Conservation (phyloP, 2,888 invertebrate species). For the Nomada goodeniana region DNA sequence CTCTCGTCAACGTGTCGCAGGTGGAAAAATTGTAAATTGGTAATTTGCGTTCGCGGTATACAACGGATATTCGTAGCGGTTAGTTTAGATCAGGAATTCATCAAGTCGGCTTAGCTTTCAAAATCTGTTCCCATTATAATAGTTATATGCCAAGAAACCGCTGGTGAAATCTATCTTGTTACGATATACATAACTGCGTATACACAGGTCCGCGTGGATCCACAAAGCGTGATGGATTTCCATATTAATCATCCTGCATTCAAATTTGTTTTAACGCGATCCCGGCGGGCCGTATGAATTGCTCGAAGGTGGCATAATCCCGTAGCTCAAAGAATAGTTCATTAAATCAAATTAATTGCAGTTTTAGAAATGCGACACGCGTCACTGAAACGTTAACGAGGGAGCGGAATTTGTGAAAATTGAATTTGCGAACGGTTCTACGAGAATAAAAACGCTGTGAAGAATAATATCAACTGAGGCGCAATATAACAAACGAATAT, state of each 20-base stretch:
- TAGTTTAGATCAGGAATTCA: slow-evolving; percentile 6
- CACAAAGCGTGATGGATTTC: slow-evolving; percentile 21
- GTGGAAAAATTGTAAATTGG: no score
- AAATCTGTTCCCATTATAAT: background rate
- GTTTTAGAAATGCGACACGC: no score
- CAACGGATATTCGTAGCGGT: background rate
- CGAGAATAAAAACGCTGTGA: no score
- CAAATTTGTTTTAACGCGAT: background rate
- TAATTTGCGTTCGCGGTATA: no score
- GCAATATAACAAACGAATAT: no score
- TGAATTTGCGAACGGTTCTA: no score
- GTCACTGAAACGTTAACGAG: no score
- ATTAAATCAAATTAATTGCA: no score
- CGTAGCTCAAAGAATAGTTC: no score
- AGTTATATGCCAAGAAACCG: background rate
- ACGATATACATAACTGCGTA: background rate
- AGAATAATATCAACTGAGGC: no score
- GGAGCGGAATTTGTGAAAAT: no score
- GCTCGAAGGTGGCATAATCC: background rate
- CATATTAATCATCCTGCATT: slow-evolving; percentile 10
- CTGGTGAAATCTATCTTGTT: slow-evolving; percentile 27
- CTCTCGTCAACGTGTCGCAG: no score
- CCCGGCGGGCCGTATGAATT: background rate
- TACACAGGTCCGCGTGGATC: background rate
- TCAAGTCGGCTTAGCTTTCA: background rate